Percentiles rank a stretch among this genome's conserved stretches.
phyloP scores from a whole-genome alignment of 2,888 invertebrate species.

The Nemoura dubitans region DNA sequence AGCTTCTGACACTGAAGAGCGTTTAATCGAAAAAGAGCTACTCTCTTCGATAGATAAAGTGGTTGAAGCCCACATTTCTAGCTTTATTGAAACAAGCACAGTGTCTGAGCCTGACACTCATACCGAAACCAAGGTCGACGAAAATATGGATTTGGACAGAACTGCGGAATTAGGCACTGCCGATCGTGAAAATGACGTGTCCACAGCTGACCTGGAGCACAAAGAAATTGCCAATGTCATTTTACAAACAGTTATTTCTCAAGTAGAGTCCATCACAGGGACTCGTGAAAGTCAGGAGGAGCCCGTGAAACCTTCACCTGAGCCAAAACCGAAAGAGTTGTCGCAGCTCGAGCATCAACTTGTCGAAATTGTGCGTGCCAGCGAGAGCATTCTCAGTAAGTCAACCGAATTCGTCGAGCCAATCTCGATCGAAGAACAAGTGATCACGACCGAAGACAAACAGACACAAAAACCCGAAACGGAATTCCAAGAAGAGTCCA shows the following conservation, averaged over 20 bases:
- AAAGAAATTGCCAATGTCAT: not conserved
- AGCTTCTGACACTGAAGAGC: not conserved
- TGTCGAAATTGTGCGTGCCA: constrained; percentile 23
- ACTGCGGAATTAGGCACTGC: too few relatives aligned
- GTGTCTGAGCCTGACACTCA: not conserved
- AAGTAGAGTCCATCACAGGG: not conserved
- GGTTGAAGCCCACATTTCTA: not conserved
- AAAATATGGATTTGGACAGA: not conserved
- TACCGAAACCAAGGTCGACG: not conserved
- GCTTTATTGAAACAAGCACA: not conserved
- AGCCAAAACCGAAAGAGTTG: constrained; percentile 20
- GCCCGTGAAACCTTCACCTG: constrained; percentile 47
- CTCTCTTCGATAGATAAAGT: too few relatives aligned
- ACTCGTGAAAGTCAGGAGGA: not conserved
- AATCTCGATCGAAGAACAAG: not conserved
- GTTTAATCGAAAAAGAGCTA: not conserved
- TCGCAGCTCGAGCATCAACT: constrained; percentile 10
- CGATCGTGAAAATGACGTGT: too few relatives aligned
- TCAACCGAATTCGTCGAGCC: constrained; percentile 3
- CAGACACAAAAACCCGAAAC: not conserved
- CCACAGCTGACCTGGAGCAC: too few relatives aligned
- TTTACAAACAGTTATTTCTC: not conserved
- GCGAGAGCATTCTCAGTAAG: constrained; percentile 22
- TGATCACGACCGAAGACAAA: not conserved
- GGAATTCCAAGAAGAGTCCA: not conserved